These are phyloP conservation scores for Laticauda colubrina DNA, from an alignment of 2,113 vertebrate genomes.

Conservation along the genomic window DNA sequence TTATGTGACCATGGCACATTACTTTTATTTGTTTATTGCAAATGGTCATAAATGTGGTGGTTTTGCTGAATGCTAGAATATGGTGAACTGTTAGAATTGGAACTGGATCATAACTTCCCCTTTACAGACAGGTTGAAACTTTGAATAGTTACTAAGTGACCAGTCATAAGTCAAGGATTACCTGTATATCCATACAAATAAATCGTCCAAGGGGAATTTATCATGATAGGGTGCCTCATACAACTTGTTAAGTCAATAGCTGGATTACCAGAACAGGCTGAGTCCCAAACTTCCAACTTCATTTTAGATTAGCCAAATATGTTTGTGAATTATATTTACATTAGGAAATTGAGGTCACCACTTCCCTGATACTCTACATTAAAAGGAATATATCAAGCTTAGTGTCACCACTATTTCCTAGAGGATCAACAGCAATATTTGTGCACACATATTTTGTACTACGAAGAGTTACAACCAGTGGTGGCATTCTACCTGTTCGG, in stretches of 20 bases:
- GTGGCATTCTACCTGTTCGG: too few relatives aligned
- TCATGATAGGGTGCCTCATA: not conserved
- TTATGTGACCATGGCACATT: too few relatives aligned
- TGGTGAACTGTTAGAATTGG: too few relatives aligned
- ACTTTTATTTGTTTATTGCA: too few relatives aligned
- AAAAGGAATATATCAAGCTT: too few relatives aligned
- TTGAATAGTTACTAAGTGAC: too few relatives aligned
- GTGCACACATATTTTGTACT: not conserved
- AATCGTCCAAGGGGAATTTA: not conserved
- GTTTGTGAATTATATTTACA: not conserved
- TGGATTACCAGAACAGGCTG: not conserved
- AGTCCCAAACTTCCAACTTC: not conserved
- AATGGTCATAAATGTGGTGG: too few relatives aligned
- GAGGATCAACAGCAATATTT: not conserved
- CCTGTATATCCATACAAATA: not conserved
- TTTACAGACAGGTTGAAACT: too few relatives aligned
- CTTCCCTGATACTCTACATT: not conserved
- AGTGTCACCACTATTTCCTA: not conserved
- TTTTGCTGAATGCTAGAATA: too few relatives aligned
- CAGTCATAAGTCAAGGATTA: too few relatives aligned
- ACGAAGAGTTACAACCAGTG: not conserved
- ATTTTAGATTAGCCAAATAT: not conserved
- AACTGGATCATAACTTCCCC: too few relatives aligned
- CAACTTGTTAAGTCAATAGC: not conserved
- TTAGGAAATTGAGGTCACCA: not conserved